Conservation (phyloP, 1,140 invertebrate genomes). For the Danaus plexippus region DNA sequence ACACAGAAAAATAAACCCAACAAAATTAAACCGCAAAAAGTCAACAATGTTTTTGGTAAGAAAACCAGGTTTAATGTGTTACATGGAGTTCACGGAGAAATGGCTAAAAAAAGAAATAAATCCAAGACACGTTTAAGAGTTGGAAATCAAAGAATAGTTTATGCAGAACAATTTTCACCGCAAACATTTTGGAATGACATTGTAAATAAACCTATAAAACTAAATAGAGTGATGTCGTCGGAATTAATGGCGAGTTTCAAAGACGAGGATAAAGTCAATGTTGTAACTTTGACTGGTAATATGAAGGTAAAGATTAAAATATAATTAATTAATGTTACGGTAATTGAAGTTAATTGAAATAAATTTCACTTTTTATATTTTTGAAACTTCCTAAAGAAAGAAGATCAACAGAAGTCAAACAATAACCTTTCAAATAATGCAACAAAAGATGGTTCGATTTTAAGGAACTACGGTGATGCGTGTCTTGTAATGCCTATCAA, state of each 20-base stretch:
- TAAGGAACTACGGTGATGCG: slow-evolving; percentile 30
- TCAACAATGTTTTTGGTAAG: slow-evolving; percentile 11
- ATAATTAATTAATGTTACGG: slow-evolving; percentile 2
- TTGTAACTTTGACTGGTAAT: slow-evolving; percentile 7
- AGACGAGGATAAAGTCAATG: slow-evolving; percentile 5
- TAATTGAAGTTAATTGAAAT: background rate
- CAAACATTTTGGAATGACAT: slow-evolving; percentile 30
- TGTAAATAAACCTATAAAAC: slow-evolving; percentile 25
- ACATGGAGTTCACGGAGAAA: background rate
- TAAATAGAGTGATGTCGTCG: slow-evolving; percentile 11
- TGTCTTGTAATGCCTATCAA: slow-evolving; percentile 33
- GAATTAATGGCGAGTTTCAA: background rate
- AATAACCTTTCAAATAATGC: too few species aligned
- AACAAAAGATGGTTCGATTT: too few species aligned
- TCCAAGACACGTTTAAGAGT: slow-evolving; percentile 1
- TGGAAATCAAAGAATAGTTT: slow-evolving; percentile 16
- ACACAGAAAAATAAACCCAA: background rate
- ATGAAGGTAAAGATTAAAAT: slow-evolving; percentile 5
- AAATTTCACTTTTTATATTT: background rate
- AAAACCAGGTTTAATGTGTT: slow-evolving; percentile 17
- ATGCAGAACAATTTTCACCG: slow-evolving; percentile 26
- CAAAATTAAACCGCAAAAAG: slow-evolving; percentile 4
- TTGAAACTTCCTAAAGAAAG: too few species aligned
- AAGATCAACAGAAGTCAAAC: too few species aligned
- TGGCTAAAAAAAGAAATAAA: slow-evolving; percentile 1